These are phyloP conservation scores for Odontamblyopus rebecca DNA, from an alignment of 2,797 vertebrate species.

Conservation along the genomic window DNA sequence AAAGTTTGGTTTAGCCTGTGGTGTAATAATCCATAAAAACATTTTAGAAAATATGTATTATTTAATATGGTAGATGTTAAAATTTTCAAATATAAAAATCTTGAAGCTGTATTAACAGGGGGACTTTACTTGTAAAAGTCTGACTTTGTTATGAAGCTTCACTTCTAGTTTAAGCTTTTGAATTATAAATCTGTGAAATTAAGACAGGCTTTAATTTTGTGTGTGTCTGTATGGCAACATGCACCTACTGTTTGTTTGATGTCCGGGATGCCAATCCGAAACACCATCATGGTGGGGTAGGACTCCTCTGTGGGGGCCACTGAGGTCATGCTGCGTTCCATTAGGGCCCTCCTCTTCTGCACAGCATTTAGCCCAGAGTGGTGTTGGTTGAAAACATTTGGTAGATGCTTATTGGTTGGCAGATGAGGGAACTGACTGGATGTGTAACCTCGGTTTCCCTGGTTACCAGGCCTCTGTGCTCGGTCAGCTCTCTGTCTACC, in stretches of 20 bases:
- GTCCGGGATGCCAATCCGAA: conserved; percentile 92
- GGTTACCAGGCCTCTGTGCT: conserved; percentile 67
- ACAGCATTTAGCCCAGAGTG: conserved; percentile 52
- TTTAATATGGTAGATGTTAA: conserved; percentile 1
- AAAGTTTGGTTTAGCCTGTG: conserved; percentile 7
- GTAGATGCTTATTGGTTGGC: conserved; percentile 57
- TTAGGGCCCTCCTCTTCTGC: conserved; percentile 77
- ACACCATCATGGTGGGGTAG: conserved; percentile 89
- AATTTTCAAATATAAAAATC: conserved; percentile 8
- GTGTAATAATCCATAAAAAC: conserved; percentile 11
- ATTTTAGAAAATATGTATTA: conserved; percentile 2
- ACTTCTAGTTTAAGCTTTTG: not conserved
- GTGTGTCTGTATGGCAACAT: conserved; percentile 19
- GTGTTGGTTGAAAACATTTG: conserved; percentile 49
- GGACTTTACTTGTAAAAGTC: not conserved
- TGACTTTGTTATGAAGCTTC: not conserved
- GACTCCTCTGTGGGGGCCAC: conserved; percentile 83
- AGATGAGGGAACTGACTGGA: conserved; percentile 69
- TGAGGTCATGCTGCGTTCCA: conserved; percentile 87
- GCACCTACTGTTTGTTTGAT: conserved; percentile 92
- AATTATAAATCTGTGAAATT: no score
- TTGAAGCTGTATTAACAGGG: conserved; percentile 27
- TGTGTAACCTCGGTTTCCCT: conserved; percentile 62
- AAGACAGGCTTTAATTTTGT: no score
- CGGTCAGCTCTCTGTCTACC: conserved; percentile 77